These are phyloP conservation scores for Premnoplex brunnescens DNA, from an alignment of 2,797 vertebrate species.

Conservation along the genomic window DNA sequence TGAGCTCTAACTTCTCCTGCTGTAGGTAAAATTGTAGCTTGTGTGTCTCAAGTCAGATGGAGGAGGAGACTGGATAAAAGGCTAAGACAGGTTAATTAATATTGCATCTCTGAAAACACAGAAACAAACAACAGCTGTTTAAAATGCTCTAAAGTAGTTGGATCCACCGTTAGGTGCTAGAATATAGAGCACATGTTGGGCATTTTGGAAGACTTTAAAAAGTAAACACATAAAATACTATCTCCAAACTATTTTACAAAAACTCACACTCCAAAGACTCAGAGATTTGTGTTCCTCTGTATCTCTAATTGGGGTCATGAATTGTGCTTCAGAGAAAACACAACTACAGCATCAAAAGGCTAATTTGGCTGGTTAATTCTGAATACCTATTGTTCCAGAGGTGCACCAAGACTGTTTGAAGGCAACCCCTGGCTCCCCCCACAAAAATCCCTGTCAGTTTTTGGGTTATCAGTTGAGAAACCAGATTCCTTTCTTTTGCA, in stretches of 20 bases:
- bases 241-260: not conserved
- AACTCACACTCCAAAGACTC: not conserved
- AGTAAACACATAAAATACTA: not conserved
- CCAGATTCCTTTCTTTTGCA: not conserved
- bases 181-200: not conserved
- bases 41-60: not conserved
- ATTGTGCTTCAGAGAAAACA: not conserved
- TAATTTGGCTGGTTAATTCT: not conserved
- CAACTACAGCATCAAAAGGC: not conserved
- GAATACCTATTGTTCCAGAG: not conserved
- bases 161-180: not conserved
- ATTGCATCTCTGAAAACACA: not conserved
- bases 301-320: not conserved
- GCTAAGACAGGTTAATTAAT: not conserved
- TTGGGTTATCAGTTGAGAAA: not conserved
- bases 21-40: not conserved
- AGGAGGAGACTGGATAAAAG: not conserved
- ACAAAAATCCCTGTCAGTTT: rapidly evolving
- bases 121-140: not conserved
- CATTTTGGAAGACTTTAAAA: not conserved
- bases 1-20: not conserved
- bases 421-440: not conserved
- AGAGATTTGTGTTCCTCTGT: not conserved
- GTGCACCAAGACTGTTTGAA: not conserved
- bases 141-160: not conserved